Base-by-base conservation (phyloP, 2,113 vertebrate species). In the Anguilla rostrata region DNA sequence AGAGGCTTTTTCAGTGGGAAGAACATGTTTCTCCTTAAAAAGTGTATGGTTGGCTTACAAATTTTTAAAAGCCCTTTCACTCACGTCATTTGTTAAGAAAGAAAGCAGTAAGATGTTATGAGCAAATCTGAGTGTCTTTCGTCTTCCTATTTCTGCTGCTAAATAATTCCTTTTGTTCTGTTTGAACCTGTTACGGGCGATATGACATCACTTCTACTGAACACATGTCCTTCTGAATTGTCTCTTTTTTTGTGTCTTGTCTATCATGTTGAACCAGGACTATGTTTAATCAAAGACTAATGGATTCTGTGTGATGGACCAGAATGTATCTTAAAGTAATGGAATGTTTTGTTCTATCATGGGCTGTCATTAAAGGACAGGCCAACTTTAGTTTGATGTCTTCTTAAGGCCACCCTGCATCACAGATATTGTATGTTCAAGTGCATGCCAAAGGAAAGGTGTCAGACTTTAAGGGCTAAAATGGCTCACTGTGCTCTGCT, bases 191-290 rank as follows among this genome's bases (percentile, higher is more conserved):
- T 84, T n/a, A 78, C 16, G 7, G 20, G 63, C 40, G 63, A 78
- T 7, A 66, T 81, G n/a, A 86, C 78, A 81, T 86, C 78, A 81
- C 34, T 86, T 6, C 34, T 60, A 34, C 20, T 15, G 56, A 5
- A 56, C 84, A 80, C 34, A 75, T 34, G 71, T 11, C 8, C 41
- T 49, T 57, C 34, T 18, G 9, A 75, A 34, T 5, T n/a, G 2
- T 26, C 78, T 66, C 15, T 20, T 22, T 34, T 2, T 79, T 56
- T 83, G 41, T 87, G 7, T 81, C 57, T 49, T 2, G 26, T 81
- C 83, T 71, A 81, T 66, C 57, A 81, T 81, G 83, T 84, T 81
- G 78, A 56, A 84, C 79, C 56, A 34, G 7, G n/a, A 81, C 49
- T 53, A 81, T 81, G 83, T 81, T 84, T 57, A 40, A 84, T 57